phyloP scores from a whole-genome alignment of 2,113 vertebrate species.

The Arothron firmamentum region DNA sequence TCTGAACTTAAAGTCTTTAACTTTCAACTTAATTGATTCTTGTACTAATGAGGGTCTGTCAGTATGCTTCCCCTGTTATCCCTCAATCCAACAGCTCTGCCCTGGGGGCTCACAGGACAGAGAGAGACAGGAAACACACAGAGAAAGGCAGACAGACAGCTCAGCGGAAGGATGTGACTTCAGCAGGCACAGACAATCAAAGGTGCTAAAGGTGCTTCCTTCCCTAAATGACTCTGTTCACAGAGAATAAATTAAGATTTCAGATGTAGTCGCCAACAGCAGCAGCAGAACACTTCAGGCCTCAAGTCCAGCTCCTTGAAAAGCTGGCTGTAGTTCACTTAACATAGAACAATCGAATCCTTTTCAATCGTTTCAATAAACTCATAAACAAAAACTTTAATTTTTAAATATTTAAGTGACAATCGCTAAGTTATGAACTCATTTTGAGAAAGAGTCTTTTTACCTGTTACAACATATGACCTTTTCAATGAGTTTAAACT shows the following conservation, averaged over 20 bases:
- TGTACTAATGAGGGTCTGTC: conserved; percentile 54
- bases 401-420: too few relatives aligned
- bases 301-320: conserved; percentile 6
- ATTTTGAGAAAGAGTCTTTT: too few relatives aligned
- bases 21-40: conserved; percentile 47
- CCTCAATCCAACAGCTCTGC: conserved; percentile 25
- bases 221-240: conserved; percentile 86
- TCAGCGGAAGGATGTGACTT: conserved; percentile 90
- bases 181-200: conserved; percentile 94
- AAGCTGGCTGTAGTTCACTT: too few relatives aligned
- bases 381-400: too few relatives aligned
- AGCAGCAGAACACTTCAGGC: conserved; percentile 19
- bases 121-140: conserved; percentile 89
- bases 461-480: too few relatives aligned
- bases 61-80: conserved; percentile 45
- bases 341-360: too few relatives aligned
- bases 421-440: too few relatives aligned
- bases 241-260: conserved; percentile 84
- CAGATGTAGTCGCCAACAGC: conserved; percentile 76
- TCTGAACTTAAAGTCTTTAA: conserved; percentile 40
- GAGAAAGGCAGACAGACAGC: conserved; percentile 46
- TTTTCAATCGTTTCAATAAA: too few relatives aligned
- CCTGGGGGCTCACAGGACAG: conserved; percentile 76
- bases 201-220: conserved; percentile 98
- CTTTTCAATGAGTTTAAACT: too few relatives aligned